Base-by-base conservation (phyloP, 2,888 invertebrate genomes). In the Mythimna vitellina region DNA sequence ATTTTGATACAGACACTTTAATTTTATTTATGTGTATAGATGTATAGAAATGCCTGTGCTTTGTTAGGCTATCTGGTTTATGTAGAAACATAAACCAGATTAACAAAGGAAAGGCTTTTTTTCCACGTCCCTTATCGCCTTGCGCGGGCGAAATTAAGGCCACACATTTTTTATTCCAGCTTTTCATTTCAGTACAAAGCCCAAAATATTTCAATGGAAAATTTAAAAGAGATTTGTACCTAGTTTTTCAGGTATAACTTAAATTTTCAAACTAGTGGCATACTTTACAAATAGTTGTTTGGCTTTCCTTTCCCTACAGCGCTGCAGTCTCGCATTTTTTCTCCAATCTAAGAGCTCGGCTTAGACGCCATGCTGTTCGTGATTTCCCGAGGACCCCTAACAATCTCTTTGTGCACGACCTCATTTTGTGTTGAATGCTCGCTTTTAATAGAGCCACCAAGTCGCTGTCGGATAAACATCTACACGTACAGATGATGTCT, bases 391-490 rank as follows among this genome's bases (percentile, higher is more conserved):
- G 92, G 91, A 92, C 87, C 87, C 84, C 90, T 93, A 93, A 93
- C 92, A 92, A 92, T 93, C 92, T 91, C 91, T 92, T 92, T 91
- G 91, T 92, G 90, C 91, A 89, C 92, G 94, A 93, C 93, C 93
- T 93, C 93, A 91, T 93, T 93, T 91, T 88, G 89, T 85, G 83
- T 84, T 92, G 92, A 93, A 92, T 90, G 87, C 90, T 79, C 87
- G 88, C 82, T 86, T 90, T 90, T 89, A 89, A 91, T 89, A 87
- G 84, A 87, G 86, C 84, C 87, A 85, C 87, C 87, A 83, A 87
- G 88, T 84, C 81, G 86, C 79, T 88, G 87, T 89, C 87, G 86
- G 88, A 88, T 88, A 88, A 89, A 88, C 87, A 89, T 90, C 89
- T 89, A 86, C 51, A 75, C 78, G 25, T 78, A 63, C 56, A 85